phyloP scores from a whole-genome alignment of 2,797 vertebrate species.

The Tadarida brasiliensis region DNA sequence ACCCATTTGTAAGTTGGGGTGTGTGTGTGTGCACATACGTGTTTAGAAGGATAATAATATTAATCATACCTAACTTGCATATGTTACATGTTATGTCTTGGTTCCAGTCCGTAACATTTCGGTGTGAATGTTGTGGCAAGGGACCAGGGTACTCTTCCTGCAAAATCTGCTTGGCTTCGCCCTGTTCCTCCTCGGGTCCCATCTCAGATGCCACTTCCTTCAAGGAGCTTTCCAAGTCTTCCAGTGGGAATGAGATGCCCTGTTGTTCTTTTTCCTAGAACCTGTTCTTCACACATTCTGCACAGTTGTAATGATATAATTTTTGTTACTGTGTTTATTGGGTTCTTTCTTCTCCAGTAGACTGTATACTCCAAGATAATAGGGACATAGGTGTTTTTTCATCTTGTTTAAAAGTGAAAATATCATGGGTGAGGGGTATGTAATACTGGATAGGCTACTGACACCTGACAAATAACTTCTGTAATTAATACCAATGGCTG shows the following conservation, averaged over 20 bases:
- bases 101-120: not conserved
- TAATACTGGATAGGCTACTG: not conserved
- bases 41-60: not conserved
- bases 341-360: not conserved
- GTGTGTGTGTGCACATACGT: not conserved
- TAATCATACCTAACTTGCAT: not conserved
- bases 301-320: not conserved
- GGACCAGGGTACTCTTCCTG: not conserved
- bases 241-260: not conserved
- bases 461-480: not conserved
- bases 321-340: not conserved
- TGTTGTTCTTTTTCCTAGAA: not conserved
- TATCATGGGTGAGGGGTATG: not conserved
- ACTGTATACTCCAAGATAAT: not conserved
- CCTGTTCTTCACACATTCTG: not conserved
- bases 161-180: not conserved
- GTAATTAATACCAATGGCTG: not conserved
- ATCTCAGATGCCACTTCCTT: not conserved
- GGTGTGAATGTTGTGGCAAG: not conserved
- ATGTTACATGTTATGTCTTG: not conserved
- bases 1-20: not conserved
- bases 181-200: not conserved
- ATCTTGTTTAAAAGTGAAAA: constrained; percentile 24
- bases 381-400: not conserved
- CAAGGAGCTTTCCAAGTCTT: not conserved